These are phyloP conservation scores for Watersipora subatra DNA, from an alignment of 1,140 invertebrate genomes.

Conservation along the genomic window DNA sequence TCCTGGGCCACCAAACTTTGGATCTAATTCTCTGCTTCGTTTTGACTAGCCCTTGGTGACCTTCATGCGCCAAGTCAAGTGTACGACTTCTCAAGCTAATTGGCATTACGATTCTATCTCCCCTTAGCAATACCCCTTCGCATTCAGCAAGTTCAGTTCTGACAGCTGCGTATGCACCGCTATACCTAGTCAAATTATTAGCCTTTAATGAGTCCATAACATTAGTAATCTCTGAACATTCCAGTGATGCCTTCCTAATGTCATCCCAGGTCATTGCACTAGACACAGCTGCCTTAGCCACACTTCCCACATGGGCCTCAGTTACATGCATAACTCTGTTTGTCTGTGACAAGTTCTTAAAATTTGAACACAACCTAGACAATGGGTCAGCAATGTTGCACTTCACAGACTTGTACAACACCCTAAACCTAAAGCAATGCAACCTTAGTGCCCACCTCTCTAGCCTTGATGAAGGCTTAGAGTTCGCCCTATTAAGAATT, in stretches of 20 bases:
- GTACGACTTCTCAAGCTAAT: background rate
- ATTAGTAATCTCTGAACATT: no score
- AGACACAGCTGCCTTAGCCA: background rate
- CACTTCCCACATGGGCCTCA: background rate
- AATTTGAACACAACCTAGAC: constrained; percentile 1
- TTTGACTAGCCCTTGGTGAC: constrained; percentile 13
- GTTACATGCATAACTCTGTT: background rate
- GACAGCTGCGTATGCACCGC: no score
- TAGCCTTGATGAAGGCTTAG: background rate
- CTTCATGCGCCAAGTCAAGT: background rate
- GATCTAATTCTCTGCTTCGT: constrained; percentile 11
- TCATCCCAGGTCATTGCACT: background rate
- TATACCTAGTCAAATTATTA: no score
- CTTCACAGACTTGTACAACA: background rate
- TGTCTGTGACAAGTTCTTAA: background rate
- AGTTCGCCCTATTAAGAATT: constrained; percentile 5
- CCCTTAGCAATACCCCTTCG: background rate
- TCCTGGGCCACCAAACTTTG: background rate
- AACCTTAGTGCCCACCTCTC: constrained; percentile 3
- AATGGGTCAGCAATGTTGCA: background rate
- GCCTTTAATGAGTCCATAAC: no score
- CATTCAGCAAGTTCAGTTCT: background rate
- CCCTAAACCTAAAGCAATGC: background rate
- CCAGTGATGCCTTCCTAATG: no score
- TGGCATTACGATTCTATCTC: background rate